Conservation (phyloP, 2,113 vertebrate species). For the Anoura caudifer region DNA sequence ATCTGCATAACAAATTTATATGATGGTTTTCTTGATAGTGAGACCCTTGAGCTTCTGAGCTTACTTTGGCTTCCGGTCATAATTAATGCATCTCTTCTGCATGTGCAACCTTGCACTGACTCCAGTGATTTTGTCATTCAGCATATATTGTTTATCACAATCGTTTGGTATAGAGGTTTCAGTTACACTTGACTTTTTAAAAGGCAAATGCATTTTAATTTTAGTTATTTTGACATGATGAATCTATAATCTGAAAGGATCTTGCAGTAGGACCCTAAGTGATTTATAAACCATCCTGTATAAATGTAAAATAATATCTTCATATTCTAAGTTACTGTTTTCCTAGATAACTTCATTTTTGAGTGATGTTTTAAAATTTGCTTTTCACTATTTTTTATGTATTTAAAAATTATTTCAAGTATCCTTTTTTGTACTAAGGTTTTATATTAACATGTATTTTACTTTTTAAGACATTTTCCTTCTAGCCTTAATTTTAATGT, state of each 20-base stretch:
- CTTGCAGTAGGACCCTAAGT: background rate
- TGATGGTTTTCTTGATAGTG: background rate
- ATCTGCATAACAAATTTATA: background rate
- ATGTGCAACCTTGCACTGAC: background rate
- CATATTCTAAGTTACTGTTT: slow-evolving; percentile 16
- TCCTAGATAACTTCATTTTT: background rate
- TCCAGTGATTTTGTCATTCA: background rate
- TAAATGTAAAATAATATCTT: background rate
- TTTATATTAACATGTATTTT: background rate
- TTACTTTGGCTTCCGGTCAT: background rate
- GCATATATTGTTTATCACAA: background rate
- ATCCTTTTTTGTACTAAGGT: background rate
- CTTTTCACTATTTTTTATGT: background rate
- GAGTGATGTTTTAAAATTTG: background rate
- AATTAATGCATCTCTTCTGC: background rate
- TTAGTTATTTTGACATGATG: background rate
- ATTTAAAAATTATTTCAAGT: background rate
- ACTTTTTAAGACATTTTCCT: background rate
- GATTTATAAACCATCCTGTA: background rate
- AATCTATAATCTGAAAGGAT: background rate
- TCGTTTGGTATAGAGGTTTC: background rate
- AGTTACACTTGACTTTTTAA: background rate
- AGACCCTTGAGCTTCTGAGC: background rate
- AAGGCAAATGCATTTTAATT: background rate
- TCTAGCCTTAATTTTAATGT: slow-evolving; percentile 14